phyloP scores from a whole-genome alignment of 2,888 invertebrate genomes.

The Stenodera caucasica region DNA sequence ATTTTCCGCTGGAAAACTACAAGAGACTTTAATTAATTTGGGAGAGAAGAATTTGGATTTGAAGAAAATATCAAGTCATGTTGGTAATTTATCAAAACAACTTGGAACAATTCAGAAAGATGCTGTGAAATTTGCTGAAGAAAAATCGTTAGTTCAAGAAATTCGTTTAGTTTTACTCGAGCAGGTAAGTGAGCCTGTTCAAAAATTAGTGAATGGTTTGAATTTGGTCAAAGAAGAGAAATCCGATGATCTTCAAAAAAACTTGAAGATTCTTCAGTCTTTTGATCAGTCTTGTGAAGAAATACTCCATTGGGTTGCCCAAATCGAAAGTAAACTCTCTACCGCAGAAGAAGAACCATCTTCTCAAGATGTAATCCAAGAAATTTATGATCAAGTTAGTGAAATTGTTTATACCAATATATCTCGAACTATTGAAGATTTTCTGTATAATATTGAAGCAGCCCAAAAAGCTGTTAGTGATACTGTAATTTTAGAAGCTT shows the following conservation, averaged over 20 bases:
- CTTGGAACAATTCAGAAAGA: constrained; percentile 46
- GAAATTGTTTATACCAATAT: constrained; percentile 51
- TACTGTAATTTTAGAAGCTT: constrained; percentile 46
- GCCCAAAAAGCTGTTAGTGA: constrained; percentile 46
- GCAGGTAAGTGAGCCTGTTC: constrained; percentile 64
- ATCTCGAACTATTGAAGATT: constrained; percentile 49
- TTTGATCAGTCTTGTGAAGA: constrained; percentile 48
- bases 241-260: constrained; percentile 38
- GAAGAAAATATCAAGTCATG: constrained; percentile 44
- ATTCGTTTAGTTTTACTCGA: constrained; percentile 63
- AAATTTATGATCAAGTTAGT: constrained; percentile 53
- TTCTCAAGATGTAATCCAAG: constrained; percentile 48
- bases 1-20: constrained; percentile 7
- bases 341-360: constrained; percentile 24
- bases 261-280: constrained; percentile 43
- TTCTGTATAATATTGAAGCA: constrained; percentile 50
- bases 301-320: constrained; percentile 45
- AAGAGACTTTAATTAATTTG: constrained; percentile 51
- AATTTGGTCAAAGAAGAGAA: constrained; percentile 53
- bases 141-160: constrained; percentile 48
- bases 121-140: constrained; percentile 44
- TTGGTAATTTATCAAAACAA: constrained; percentile 45
- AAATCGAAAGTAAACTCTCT: constrained; percentile 37
- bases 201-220: constrained; percentile 64
- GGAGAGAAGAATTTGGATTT: constrained; percentile 44